Conservation (phyloP, 2,113 vertebrate species). For the Lutjanus erythropterus region DNA sequence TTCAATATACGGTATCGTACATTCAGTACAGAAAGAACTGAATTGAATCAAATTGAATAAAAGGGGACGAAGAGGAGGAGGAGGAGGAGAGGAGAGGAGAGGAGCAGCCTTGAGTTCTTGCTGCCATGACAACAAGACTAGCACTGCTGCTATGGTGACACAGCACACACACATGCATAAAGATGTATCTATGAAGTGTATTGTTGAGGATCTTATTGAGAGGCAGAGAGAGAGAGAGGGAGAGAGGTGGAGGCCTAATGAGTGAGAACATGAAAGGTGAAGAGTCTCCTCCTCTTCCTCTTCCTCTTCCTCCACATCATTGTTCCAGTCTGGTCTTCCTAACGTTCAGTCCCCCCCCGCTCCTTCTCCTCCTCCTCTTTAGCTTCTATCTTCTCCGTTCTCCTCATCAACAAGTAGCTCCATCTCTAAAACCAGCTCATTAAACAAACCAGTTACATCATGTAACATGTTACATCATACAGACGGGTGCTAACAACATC, state of each 20-base stretch:
- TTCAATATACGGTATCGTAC: not conserved
- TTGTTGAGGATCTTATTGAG: constrained; percentile 38
- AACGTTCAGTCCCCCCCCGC: not conserved
- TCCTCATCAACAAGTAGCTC: not conserved
- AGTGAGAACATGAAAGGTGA: constrained; percentile 15
- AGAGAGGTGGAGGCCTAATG: constrained; percentile 29
- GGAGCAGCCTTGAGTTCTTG: constrained; percentile 59
- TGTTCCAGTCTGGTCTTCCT: not conserved
- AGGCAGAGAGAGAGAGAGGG: constrained; percentile 6
- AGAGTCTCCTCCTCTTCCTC: constrained; percentile 13
- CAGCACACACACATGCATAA: constrained; percentile 22
- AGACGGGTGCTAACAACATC: no score
- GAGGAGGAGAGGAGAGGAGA: constrained; percentile 1
- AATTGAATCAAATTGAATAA: constrained; percentile 26
- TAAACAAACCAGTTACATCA: no score
- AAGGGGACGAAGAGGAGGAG: no score
- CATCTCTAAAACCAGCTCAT: not conserved
- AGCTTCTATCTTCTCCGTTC: not conserved
- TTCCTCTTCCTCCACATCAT: not conserved
- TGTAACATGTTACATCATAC: no score
- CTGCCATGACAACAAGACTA: constrained; percentile 69
- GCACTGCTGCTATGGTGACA: constrained; percentile 63
- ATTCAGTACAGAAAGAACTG: constrained; percentile 23
- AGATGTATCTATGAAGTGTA: constrained; percentile 32
- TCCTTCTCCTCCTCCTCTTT: no score